Conservation (phyloP, 2,797 vertebrate genomes). For the Epinephelus coioides region DNA sequence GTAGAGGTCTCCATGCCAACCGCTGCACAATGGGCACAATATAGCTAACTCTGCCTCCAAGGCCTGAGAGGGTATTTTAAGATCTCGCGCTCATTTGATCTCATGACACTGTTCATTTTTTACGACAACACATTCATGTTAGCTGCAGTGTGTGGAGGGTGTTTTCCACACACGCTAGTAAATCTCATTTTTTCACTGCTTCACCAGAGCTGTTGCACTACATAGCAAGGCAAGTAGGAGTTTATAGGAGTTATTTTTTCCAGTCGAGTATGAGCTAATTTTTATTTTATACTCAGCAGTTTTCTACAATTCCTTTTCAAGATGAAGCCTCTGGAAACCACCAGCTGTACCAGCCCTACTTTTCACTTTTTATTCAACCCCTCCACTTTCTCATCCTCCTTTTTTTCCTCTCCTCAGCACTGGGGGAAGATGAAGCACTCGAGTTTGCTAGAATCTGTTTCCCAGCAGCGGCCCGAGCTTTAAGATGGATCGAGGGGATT, state of each 20-base stretch:
- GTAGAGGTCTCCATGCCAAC: slow-evolving; percentile 70
- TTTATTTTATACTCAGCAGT: slow-evolving; percentile 67
- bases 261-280: slow-evolving; percentile 49
- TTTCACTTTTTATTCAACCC: slow-evolving; percentile 65
- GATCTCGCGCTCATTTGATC: slow-evolving; percentile 47
- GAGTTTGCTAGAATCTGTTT: slow-evolving; percentile 76
- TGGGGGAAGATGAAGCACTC: slow-evolving; percentile 79
- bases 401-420: slow-evolving; percentile 44
- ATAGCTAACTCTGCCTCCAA: slow-evolving; percentile 28
- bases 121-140: slow-evolving; percentile 9
- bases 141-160: slow-evolving; percentile 9
- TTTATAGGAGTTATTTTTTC: slow-evolving; percentile 53
- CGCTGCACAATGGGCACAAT: slow-evolving; percentile 43
- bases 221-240: slow-evolving; percentile 1
- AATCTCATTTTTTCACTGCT: slow-evolving; percentile 14
- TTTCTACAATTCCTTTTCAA: slow-evolving; percentile 71
- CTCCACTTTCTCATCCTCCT: slow-evolving; percentile 59
- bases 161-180: slow-evolving; percentile 2
- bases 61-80: slow-evolving; percentile 47
- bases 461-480: slow-evolving; percentile 73
- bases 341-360: slow-evolving; percentile 67
- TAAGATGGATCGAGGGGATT: slow-evolving; percentile 81
- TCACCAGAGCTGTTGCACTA: slow-evolving; percentile 27
- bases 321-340: slow-evolving; percentile 64
- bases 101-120: slow-evolving; percentile 16